Percentiles rank a stretch among this genome's conserved stretches.
Evolutionary conservation across 1,140 invertebrate genomes (phyloP).

Genomic region (Camponotus floridanus): DNA sequence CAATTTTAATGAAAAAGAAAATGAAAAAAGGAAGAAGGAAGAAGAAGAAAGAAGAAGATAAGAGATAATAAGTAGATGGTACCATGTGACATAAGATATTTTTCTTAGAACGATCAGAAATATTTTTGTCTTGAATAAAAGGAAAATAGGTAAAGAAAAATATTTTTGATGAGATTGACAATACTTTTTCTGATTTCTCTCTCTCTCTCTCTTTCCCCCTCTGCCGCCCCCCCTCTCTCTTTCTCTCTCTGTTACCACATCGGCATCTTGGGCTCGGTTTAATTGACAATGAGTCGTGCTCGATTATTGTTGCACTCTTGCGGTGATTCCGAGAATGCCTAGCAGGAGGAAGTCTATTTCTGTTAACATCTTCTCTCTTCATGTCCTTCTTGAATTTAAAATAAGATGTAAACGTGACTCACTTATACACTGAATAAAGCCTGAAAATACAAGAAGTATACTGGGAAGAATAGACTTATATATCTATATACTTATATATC

Average conservation of each 20-base stretch:
- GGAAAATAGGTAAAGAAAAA: neutral
- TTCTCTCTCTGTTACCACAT: constrained; percentile 63
- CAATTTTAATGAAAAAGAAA: neutral
- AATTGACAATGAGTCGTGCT: constrained; percentile 6
- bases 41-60: neutral
- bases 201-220: constrained; percentile 7
- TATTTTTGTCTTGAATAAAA: neutral
- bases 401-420: constrained; percentile 3
- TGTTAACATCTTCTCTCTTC: neutral
- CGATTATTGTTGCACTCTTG: constrained; percentile 3
- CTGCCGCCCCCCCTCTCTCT: neutral
- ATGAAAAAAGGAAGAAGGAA: neutral
- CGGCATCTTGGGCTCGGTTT: constrained; percentile 57
- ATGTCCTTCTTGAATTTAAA: neutral
- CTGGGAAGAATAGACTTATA: neutral
- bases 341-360: neutral
- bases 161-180: too few relatives aligned
- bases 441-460: neutral
- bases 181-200: too few relatives aligned
- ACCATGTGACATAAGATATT: neutral
- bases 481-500: too few relatives aligned
- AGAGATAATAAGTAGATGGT: neutral
- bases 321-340: constrained; percentile 20
- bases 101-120: neutral
- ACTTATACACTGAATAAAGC: neutral